Percentiles rank a stretch among this genome's conserved stretches.
Conservation (phyloP, 2,888 invertebrate species). For the Idaea aversata region DNA sequence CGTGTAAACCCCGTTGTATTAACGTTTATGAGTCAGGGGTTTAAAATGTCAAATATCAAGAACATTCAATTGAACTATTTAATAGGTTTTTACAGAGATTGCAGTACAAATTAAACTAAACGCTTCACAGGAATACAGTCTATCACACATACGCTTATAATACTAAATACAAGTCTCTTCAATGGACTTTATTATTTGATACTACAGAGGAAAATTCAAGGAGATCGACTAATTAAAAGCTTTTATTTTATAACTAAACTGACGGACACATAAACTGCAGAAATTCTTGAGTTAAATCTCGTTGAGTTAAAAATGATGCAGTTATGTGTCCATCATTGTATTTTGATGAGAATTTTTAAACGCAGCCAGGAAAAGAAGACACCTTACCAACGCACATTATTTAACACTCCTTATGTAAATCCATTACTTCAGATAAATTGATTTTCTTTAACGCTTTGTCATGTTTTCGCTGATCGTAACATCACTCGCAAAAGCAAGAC, state of each 20-base stretch:
- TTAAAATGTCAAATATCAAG: not conserved
- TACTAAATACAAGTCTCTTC: slow-evolving; percentile 43
- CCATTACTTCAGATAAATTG: too few species aligned
- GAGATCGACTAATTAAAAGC: slow-evolving; percentile 30
- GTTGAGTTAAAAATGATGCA: too few species aligned
- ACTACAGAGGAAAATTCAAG: slow-evolving; percentile 40
- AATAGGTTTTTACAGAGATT: not conserved
- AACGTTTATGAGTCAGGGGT: too few species aligned
- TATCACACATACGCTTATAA: slow-evolving; percentile 67
- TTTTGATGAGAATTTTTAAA: not conserved
- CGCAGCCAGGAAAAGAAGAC: not conserved
- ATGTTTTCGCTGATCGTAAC: not conserved
- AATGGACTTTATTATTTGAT: slow-evolving; percentile 32
- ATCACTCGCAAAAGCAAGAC: too few species aligned
- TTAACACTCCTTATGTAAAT: not conserved
- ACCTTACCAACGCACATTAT: not conserved
- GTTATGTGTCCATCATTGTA: not conserved
- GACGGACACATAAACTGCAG: too few species aligned
- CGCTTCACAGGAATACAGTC: slow-evolving; percentile 35
- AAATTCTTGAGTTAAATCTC: too few species aligned
- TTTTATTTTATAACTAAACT: not conserved
- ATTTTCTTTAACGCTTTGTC: slow-evolving; percentile 3
- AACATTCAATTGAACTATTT: not conserved
- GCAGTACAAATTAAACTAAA: not conserved
- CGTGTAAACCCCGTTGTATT: not conserved